Conservation (phyloP, 2,888 invertebrate species). For the Leucozona laternaria region DNA sequence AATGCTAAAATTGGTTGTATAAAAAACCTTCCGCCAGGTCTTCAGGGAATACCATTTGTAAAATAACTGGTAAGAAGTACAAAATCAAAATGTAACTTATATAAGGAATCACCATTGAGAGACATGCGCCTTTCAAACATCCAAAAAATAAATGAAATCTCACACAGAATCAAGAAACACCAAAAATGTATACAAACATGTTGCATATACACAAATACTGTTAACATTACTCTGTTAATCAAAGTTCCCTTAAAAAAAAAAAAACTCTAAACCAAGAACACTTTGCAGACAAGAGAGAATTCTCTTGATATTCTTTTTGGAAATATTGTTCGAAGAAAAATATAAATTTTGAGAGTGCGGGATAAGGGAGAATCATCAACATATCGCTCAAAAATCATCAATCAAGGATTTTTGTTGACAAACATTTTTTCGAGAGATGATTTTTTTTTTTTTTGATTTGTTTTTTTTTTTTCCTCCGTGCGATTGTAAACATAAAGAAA, state of each 20-base stretch:
- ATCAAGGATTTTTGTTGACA: conserved; percentile 69
- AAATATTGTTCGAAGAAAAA: background rate
- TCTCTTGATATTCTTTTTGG: background rate
- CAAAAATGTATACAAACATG: conserved; percentile 5
- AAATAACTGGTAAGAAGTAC: conserved; percentile 28
- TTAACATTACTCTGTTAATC: conserved; percentile 1
- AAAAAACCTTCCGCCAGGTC: background rate
- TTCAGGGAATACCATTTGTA: background rate
- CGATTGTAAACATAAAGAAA: conserved; percentile 63
- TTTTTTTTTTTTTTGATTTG: conserved; percentile 26
- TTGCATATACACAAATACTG: background rate
- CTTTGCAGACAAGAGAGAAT: conserved; percentile 17
- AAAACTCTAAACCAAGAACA: too few species aligned
- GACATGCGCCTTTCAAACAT: conserved; percentile 32
- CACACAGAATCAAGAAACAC: background rate
- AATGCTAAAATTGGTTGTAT: background rate
- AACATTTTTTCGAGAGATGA: conserved; percentile 54
- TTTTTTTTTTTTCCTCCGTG: background rate
- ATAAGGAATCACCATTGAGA: background rate
- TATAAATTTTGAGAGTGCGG: background rate
- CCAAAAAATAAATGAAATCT: background rate
- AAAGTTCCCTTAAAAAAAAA: background rate
- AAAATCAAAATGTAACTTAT: background rate
- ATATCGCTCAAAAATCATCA: conserved; percentile 63
- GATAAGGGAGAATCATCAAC: conserved; percentile 36